These are phyloP conservation scores for Thamnophis elegans DNA, from an alignment of 2,797 vertebrate species.

Conservation along the genomic window DNA sequence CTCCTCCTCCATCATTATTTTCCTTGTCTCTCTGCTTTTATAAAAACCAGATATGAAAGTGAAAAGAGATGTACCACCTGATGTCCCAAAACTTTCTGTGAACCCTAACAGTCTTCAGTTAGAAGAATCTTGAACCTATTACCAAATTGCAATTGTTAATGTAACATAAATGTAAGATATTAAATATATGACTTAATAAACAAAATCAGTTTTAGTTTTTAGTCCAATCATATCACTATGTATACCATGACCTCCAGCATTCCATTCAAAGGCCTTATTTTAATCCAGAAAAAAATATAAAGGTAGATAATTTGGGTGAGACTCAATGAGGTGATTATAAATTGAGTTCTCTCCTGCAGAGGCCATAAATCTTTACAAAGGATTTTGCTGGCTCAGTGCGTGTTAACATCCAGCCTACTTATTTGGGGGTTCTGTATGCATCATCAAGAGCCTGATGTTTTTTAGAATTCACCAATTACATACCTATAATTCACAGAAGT, in stretches of 20 bases:
- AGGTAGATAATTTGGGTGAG: not conserved
- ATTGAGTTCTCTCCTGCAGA: not conserved
- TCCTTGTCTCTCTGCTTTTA: not conserved
- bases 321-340: not conserved
- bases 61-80: not conserved
- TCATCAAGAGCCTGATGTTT: not conserved
- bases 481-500: not conserved
- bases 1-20: not conserved
- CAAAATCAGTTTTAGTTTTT: not conserved
- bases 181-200: not conserved
- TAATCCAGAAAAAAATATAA: not conserved
- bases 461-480: not conserved
- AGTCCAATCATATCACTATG: not conserved
- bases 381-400: not conserved
- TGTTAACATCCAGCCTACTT: not conserved
- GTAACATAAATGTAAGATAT: not conserved
- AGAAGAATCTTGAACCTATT: not conserved
- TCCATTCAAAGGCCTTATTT: not conserved
- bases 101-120: not conserved
- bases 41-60: not conserved
- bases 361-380: not conserved
- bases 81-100: not conserved
- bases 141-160: not conserved
- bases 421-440: not conserved
- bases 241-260: not conserved